phyloP scores from a whole-genome alignment of 2,797 vertebrate genomes.

The Gymnoscopelus braueri region DNA sequence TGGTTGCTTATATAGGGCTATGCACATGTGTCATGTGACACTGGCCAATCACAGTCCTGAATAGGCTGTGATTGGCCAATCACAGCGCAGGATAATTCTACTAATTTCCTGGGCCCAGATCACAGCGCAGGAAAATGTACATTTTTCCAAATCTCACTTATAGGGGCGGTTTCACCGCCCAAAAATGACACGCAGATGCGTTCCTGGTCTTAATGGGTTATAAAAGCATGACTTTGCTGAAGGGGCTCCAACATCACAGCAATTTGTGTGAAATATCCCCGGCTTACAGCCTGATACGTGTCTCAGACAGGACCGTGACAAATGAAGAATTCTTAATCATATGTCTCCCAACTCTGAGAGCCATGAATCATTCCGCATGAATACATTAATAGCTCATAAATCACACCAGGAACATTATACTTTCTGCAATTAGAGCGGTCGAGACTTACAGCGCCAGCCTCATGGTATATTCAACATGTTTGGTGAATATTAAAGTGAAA shows the following conservation, averaged over 20 bases:
- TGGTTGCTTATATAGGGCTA: no score
- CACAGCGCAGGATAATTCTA: no score
- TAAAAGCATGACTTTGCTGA: slow-evolving; percentile 20
- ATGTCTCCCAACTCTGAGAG: slow-evolving; percentile 71
- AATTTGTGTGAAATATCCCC: slow-evolving; percentile 61
- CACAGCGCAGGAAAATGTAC: no score
- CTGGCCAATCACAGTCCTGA: no score
- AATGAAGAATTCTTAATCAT: slow-evolving; percentile 77
- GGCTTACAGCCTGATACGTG: slow-evolving; percentile 48
- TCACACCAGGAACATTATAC: slow-evolving; percentile 74
- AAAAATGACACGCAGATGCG: no score
- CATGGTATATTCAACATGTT: slow-evolving; percentile 82
- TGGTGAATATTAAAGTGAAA: slow-evolving; percentile 73
- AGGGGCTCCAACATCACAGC: slow-evolving; percentile 37
- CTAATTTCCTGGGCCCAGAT: no score
- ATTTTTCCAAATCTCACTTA: no score
- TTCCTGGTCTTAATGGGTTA: no score
- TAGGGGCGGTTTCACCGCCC: no score
- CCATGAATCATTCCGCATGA: slow-evolving; percentile 75
- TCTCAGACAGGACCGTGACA: slow-evolving; percentile 65
- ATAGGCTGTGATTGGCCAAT: no score
- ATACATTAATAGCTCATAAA: slow-evolving; percentile 80
- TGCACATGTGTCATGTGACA: no score
- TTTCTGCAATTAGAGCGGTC: slow-evolving; percentile 71
- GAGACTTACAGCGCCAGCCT: slow-evolving; percentile 61